Evolutionary conservation across 2,888 invertebrate species (phyloP), one percentile per base, ranked within the genome.

Genomic region (Cephus pygmeus): DNA sequence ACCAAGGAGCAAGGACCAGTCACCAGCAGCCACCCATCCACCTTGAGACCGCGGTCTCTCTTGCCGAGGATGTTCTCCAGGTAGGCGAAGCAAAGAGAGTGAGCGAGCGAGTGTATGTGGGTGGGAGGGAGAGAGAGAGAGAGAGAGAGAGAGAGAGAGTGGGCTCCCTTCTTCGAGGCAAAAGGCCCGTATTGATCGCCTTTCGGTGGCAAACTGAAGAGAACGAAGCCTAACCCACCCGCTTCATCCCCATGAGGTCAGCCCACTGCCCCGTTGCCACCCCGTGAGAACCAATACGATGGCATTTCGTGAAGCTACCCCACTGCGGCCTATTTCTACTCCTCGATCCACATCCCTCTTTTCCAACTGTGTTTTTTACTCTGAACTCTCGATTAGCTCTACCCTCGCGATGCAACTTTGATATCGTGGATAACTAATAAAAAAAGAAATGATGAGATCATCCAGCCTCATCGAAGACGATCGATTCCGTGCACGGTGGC

Each of bases 181-280:
- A 35, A 81, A 81, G 78, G 79, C 85, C 87, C 81, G 89, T 89
- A 89, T 89, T 86, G 89, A 89, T 89, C 89, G 83, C 85, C 84
- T 85, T 86, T 86, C 84, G 81, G 81, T 84, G 84, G 84, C 81
- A 82, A 86, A 86, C 84, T 83, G 85, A 84, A 84, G 12, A 23
- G 75, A 75, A 56, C 40, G 40, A 56, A 56, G 40, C 88, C 87
- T 88, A 89, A 86, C 87, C 84, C 84, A 77, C 84, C 83, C 84
- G 81, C 77, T 82, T 83, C 80, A 56, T 56, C 40, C 79, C 82
- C 83, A 78, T 78, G 80, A 79, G 81, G 82, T 83, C 84, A 77
- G 81, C 84, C 76, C 78, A 77, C 76, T 81, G 78, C 76, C 76
- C 40, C 23, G 40, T 56, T 56, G 15, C 40, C 69, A 12, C 73